These are phyloP conservation scores for Danio jaintianensis DNA, from an alignment of 2,797 vertebrate genomes.

Conservation along the genomic window DNA sequence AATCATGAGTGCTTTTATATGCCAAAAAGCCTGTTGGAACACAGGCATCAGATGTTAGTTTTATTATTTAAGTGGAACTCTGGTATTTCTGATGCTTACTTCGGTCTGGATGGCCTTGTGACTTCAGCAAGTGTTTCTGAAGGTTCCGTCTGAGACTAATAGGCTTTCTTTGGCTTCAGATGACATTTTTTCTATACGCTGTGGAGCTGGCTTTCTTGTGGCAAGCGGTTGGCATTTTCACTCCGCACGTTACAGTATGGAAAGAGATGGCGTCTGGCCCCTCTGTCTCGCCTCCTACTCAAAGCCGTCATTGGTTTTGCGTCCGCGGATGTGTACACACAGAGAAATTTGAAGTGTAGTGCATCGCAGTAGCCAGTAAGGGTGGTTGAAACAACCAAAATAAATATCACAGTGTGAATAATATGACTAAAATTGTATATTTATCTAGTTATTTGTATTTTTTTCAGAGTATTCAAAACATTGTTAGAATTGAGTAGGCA, in stretches of 20 bases:
- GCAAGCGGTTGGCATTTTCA: constrained; percentile 63
- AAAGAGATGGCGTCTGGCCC: constrained; percentile 28
- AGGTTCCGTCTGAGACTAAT: constrained; percentile 57
- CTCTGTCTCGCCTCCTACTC: constrained; percentile 24
- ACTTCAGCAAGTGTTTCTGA: constrained; percentile 44
- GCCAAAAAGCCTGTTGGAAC: background rate
- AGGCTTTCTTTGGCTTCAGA: constrained; percentile 45
- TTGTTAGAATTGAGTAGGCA: background rate
- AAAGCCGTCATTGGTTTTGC: constrained; percentile 38
- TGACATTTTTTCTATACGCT: constrained; percentile 50
- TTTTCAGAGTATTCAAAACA: background rate
- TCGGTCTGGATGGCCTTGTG: constrained; percentile 58
- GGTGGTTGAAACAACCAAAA: background rate
- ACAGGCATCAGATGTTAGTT: constrained; percentile 8
- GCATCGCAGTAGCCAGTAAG: background rate
- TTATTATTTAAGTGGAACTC: constrained; percentile 15
- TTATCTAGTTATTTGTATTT: background rate
- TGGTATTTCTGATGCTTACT: constrained; percentile 31
- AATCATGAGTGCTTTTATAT: constrained; percentile 21
- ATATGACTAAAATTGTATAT: background rate
- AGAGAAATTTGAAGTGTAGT: background rate
- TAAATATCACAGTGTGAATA: background rate
- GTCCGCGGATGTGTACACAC: constrained; percentile 10
- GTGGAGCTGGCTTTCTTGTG: constrained; percentile 65
- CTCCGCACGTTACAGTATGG: constrained; percentile 54